A percentile compares a stretch with the other conserved stretches of the same genome.
These are phyloP conservation scores for Centrocercus urophasianus DNA, from an alignment of 2,113 vertebrate species.

Conservation along the genomic window DNA sequence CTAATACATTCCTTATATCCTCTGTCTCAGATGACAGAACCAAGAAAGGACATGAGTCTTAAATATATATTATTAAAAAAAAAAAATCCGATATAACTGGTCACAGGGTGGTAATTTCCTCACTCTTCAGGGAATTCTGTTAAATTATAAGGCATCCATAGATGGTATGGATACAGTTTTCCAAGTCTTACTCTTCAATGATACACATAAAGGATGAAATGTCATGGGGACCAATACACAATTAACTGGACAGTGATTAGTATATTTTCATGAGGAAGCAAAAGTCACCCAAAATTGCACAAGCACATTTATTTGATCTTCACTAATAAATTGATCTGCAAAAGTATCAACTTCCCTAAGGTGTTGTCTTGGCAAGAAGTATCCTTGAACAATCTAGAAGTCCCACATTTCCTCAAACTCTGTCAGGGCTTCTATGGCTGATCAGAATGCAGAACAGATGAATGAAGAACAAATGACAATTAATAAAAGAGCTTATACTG, in stretches of 20 bases:
- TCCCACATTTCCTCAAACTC: neutral
- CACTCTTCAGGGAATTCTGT: neutral
- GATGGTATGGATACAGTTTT: neutral
- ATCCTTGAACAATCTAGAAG: neutral
- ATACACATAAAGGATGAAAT: fast-evolving
- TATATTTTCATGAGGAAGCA: neutral
- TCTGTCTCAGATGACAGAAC: neutral
- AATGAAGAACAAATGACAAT: neutral
- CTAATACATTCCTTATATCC: neutral
- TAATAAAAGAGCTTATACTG: neutral
- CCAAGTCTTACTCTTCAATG: neutral
- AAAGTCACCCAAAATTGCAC: neutral
- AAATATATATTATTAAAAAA: neutral
- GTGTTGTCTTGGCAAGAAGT: neutral
- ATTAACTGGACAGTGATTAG: neutral
- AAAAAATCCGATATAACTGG: neutral
- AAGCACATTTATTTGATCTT: neutral
- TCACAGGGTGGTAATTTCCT: too few species aligned
- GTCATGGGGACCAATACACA: neutral
- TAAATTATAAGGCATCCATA: neutral
- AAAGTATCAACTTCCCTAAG: neutral
- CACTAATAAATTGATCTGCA: neutral
- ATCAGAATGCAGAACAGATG: neutral
- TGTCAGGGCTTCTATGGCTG: neutral
- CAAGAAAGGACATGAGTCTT: neutral